A percentile compares a stretch with the other conserved stretches of the same genome.
Evolutionary conservation across 1,140 invertebrate genomes (phyloP).

Genomic region (Drosophila aff.): DNA sequence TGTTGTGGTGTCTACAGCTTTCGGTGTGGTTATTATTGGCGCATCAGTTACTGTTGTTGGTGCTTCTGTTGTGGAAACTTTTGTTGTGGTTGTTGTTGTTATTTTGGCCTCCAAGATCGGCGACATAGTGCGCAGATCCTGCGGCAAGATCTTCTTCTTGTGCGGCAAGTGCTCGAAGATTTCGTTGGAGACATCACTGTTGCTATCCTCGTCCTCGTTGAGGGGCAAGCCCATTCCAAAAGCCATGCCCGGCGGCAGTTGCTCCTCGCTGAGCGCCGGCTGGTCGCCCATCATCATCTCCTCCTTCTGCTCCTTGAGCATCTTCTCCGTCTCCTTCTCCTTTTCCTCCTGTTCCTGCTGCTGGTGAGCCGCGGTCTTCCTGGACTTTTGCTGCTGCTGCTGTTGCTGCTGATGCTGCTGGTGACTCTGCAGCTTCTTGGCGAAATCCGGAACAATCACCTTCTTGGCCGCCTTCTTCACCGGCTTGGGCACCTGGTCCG

Average conservation of each 20-base stretch:
- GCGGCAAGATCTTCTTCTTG: constrained; percentile 71
- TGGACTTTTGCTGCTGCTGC: constrained; percentile 24
- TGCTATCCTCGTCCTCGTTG: constrained; percentile 44
- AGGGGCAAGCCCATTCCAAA: not conserved
- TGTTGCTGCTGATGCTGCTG: constrained; percentile 39
- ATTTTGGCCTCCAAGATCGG: constrained; percentile 46
- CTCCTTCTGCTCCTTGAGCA: constrained; percentile 34
- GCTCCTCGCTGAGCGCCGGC: constrained; percentile 64
- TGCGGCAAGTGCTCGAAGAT: constrained; percentile 79
- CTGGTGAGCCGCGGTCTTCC: constrained; percentile 15
- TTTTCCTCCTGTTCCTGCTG: constrained; percentile 33
- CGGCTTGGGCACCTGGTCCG: constrained; percentile 74
- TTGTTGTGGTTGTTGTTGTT: constrained; percentile 18
- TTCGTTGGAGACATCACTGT: constrained; percentile 74
- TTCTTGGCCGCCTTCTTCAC: constrained; percentile 81
- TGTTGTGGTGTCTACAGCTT: constrained; percentile 12
- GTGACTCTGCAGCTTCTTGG: constrained; percentile 48
- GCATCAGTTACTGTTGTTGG: not conserved
- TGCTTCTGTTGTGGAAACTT: constrained; percentile 6
- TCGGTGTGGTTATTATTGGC: constrained; percentile 3
- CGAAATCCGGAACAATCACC: constrained; percentile 49
- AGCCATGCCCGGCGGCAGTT: constrained; percentile 31
- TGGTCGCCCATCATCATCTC: constrained; percentile 84
- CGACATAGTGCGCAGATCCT: constrained; percentile 71
- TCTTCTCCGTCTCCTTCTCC: not conserved